Conservation (phyloP, 1,140 invertebrate species). For the Atta colombica region DNA sequence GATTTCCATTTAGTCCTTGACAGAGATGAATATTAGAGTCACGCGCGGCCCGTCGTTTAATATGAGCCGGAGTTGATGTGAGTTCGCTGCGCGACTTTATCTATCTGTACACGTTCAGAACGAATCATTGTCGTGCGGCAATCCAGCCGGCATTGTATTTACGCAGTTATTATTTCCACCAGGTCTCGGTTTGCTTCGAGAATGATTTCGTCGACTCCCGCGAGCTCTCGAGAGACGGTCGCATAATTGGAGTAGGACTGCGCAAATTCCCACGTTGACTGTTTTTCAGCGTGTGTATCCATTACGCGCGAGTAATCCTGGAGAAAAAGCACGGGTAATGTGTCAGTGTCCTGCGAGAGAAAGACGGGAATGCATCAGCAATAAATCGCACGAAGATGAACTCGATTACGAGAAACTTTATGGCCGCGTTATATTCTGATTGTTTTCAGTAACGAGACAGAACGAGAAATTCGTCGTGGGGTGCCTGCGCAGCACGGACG, state of each 20-base stretch:
- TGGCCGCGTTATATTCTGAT: constrained; percentile 17
- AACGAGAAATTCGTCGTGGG: constrained; percentile 42
- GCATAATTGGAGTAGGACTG: constrained; percentile 4
- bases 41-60: constrained; percentile 47
- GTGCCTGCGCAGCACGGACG: background rate
- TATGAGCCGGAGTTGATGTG: constrained; percentile 23
- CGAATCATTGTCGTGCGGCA: constrained; percentile 6
- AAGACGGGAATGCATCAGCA: constrained; percentile 22
- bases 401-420: constrained; percentile 53
- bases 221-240: too few relatives aligned
- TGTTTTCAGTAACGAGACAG: constrained; percentile 42
- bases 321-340: background rate
- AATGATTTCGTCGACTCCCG: background rate
- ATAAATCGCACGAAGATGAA: constrained; percentile 50
- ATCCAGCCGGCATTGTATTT: background rate
- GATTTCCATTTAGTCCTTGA: constrained; percentile 50
- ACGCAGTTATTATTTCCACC: constrained; percentile 11
- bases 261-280: constrained; percentile 23
- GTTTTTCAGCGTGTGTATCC: constrained; percentile 7
- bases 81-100: constrained; percentile 11
- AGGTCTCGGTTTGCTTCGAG: constrained; percentile 8
- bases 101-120: background rate
- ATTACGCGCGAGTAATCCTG: background rate
- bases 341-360: background rate
- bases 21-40: constrained; percentile 53